Percentiles rank a stretch among this genome's conserved stretches.
These are phyloP conservation scores for Pammene fasciana DNA, from an alignment of 2,888 invertebrate genomes.

Conservation along the genomic window DNA sequence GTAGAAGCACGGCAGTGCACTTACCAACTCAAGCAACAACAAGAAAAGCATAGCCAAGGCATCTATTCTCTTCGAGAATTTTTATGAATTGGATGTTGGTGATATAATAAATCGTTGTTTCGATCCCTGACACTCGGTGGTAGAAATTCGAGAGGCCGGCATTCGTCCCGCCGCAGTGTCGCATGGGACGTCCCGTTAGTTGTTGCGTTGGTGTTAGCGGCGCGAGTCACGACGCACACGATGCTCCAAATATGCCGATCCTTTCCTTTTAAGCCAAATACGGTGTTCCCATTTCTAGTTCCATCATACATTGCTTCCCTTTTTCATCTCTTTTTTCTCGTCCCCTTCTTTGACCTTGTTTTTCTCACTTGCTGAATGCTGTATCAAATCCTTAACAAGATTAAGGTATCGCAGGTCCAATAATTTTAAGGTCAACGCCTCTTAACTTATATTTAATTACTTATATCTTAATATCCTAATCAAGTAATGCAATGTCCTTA, in stretches of 20 bases:
- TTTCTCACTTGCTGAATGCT: too few relatives aligned
- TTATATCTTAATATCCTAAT: too few relatives aligned
- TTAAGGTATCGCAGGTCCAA: too few relatives aligned
- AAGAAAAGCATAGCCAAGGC: background rate
- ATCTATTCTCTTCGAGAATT: background rate
- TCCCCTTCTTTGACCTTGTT: too few relatives aligned
- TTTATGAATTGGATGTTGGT: too few relatives aligned
- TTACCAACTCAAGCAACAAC: background rate
- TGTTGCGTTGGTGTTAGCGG: conserved; percentile 80
- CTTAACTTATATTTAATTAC: too few relatives aligned
- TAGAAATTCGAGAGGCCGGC: conserved; percentile 45
- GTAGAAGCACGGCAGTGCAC: background rate
- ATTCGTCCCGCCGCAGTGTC: conserved; percentile 57
- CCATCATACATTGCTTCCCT: background rate
- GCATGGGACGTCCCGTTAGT: conserved; percentile 76
- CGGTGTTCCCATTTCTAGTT: too few relatives aligned
- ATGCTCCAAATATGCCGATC: conserved; percentile 60
- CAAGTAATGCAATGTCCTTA: too few relatives aligned
- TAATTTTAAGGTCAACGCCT: too few relatives aligned
- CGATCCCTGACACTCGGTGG: conserved; percentile 4
- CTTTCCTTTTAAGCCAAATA: background rate
- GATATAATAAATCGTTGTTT: background rate
- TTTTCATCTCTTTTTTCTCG: background rate
- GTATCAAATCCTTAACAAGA: too few relatives aligned
- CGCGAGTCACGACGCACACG: conserved; percentile 57